Conservation (phyloP, 2,888 invertebrate species). For the Bursaphelenchus okinawaensis region DNA sequence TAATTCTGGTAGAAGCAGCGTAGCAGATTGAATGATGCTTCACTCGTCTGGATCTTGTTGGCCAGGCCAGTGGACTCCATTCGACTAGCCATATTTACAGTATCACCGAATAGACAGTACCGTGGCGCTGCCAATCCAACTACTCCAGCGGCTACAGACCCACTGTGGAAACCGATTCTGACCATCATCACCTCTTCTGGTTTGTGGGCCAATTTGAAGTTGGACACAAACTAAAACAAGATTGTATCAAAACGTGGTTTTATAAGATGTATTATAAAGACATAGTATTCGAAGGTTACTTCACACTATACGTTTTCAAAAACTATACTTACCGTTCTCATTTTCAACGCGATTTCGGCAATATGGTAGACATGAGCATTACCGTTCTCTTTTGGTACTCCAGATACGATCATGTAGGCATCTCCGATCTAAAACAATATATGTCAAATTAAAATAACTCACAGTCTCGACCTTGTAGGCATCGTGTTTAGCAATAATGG, state of each 20-base stretch:
- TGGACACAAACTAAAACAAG: conserved; percentile 29
- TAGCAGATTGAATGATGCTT: conserved; percentile 43
- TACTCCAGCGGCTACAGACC: conserved; percentile 53
- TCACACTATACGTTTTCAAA: too few species aligned
- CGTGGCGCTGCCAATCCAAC: conserved; percentile 52
- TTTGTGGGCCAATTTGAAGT: conserved; percentile 49
- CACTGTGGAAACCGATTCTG: conserved; percentile 52
- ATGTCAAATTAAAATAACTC: background rate
- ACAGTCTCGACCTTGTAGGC: conserved; percentile 44
- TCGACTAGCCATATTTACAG: conserved; percentile 52
- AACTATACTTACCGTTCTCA: conserved; percentile 41
- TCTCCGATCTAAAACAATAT: conserved; percentile 40
- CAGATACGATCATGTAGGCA: conserved; percentile 55
- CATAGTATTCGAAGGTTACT: background rate
- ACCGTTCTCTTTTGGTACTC: conserved; percentile 52
- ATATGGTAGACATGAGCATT: conserved; percentile 51
- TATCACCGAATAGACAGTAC: conserved; percentile 52
- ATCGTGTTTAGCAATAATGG: conserved; percentile 55
- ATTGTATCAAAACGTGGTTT: background rate
- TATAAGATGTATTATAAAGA: background rate
- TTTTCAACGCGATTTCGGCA: conserved; percentile 50
- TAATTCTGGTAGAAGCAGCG: conserved; percentile 50
- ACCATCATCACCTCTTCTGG: conserved; percentile 55
- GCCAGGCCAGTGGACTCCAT: conserved; percentile 55
- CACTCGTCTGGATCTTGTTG: conserved; percentile 46